These are phyloP conservation scores for Macrotus californicus DNA, from an alignment of 2,113 vertebrate species.

Conservation along the genomic window DNA sequence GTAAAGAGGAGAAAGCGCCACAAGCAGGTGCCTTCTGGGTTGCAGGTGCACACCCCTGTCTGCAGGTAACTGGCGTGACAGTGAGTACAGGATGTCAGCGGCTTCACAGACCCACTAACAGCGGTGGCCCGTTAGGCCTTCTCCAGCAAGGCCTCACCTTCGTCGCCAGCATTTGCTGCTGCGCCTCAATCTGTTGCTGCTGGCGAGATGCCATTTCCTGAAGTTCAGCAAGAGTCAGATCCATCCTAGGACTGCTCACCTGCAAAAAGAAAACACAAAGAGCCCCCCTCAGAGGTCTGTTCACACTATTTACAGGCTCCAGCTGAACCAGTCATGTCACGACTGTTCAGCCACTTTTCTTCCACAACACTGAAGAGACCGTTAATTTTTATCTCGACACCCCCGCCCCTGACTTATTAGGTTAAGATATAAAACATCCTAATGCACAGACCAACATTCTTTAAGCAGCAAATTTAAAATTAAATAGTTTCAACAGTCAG, in stretches of 20 bases:
- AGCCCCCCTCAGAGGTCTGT: background rate
- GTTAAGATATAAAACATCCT: background rate
- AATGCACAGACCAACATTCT: background rate
- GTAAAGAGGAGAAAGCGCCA: background rate
- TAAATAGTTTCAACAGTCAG: background rate
- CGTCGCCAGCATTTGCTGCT: slow-evolving; percentile 93
- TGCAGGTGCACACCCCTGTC: accelerated
- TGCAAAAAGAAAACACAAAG: slow-evolving; percentile 66
- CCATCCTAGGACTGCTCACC: slow-evolving; percentile 90
- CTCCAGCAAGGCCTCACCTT: slow-evolving; percentile 81
- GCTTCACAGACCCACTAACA: accelerated
- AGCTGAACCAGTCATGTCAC: background rate
- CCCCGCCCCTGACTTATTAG: background rate
- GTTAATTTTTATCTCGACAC: background rate
- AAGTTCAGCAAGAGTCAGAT: slow-evolving; percentile 94
- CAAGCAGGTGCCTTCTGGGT: background rate
- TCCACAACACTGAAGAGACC: background rate
- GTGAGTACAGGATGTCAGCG: accelerated
- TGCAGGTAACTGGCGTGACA: background rate
- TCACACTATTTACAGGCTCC: background rate
- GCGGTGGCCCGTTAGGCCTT: accelerated
- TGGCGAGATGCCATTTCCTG: slow-evolving; percentile 98
- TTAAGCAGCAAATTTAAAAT: background rate
- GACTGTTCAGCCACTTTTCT: background rate
- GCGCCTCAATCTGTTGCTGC: slow-evolving; percentile 96